Evolutionary conservation across 2,888 invertebrate genomes (phyloP).

Genomic region (Euplexia lucipara): DNA sequence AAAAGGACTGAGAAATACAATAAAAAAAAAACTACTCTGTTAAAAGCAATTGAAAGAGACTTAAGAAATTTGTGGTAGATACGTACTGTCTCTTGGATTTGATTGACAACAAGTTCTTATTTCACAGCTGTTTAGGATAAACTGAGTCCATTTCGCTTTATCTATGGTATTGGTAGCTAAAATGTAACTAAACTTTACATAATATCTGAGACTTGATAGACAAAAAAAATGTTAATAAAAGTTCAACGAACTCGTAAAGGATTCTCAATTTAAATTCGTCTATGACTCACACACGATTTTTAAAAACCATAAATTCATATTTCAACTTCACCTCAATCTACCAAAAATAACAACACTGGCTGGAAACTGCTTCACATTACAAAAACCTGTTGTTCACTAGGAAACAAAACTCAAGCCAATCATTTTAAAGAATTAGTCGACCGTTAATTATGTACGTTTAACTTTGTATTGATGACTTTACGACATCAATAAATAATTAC

Average conservation of each 20-base stretch:
- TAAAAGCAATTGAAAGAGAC: too few species aligned
- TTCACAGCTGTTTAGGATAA: too few species aligned
- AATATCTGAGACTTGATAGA: too few species aligned
- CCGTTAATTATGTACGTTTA: slow-evolving; percentile 67
- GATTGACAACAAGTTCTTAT: too few species aligned
- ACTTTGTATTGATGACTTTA: slow-evolving; percentile 68
- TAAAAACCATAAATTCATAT: slow-evolving; percentile 44
- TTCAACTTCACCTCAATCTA: slow-evolving; percentile 34
- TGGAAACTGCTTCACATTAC: slow-evolving; percentile 25
- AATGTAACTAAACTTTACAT: not conserved
- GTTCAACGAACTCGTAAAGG: slow-evolving; percentile 42
- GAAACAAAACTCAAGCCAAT: slow-evolving; percentile 60
- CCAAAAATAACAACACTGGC: slow-evolving; percentile 39
- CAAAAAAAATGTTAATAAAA: slow-evolving; percentile 3
- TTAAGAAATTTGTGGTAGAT: too few species aligned
- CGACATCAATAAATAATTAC: slow-evolving; percentile 69
- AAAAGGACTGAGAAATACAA: too few species aligned
- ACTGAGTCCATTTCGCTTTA: too few species aligned
- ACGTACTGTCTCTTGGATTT: too few species aligned
- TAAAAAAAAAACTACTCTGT: too few species aligned
- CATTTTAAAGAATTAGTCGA: slow-evolving; percentile 64
- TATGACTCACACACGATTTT: slow-evolving; percentile 37
- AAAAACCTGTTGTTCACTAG: slow-evolving; percentile 54
- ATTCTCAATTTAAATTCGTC: slow-evolving; percentile 53
- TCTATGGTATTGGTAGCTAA: not conserved